Conservation (phyloP, 2,113 vertebrate genomes). For the Brevimyrus niger region DNA sequence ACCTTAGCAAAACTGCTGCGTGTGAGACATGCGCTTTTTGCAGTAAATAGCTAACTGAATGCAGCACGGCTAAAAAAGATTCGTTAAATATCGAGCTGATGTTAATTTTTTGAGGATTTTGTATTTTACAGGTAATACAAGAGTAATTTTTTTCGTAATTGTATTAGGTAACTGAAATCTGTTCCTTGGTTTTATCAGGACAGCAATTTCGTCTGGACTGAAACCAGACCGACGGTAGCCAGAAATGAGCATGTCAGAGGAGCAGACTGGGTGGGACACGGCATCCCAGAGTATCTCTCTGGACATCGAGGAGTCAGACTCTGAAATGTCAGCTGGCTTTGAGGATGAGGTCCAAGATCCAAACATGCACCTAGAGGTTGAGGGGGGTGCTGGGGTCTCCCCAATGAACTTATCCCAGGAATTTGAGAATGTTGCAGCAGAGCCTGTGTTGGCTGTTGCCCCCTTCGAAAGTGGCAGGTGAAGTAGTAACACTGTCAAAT, state of each 20-base stretch:
- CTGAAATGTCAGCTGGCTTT: neutral
- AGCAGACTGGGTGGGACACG: neutral
- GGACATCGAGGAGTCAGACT: neutral
- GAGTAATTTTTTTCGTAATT: neutral
- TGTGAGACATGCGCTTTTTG: neutral
- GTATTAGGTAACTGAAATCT: neutral
- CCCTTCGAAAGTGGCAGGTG: neutral
- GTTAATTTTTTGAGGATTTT: neutral
- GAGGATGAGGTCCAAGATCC: neutral
- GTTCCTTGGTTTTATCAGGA: neutral
- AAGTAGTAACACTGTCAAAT: neutral
- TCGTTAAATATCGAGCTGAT: neutral
- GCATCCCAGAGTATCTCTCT: conserved; percentile 3
- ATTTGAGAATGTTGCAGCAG: neutral
- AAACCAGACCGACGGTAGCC: neutral
- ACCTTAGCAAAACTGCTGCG: neutral
- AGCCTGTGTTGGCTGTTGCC: neutral
- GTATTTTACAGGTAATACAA: neutral
- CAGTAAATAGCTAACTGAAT: neutral
- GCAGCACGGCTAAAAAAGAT: neutral
- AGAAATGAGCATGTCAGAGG: neutral
- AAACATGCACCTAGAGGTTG: neutral
- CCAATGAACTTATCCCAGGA: neutral
- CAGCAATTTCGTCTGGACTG: too few relatives aligned
- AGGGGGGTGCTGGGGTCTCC: neutral